A percentile compares a stretch with the other conserved stretches of the same genome.
phyloP scores from a whole-genome alignment of 1,140 invertebrate species.

The Ceratitis capitata region DNA sequence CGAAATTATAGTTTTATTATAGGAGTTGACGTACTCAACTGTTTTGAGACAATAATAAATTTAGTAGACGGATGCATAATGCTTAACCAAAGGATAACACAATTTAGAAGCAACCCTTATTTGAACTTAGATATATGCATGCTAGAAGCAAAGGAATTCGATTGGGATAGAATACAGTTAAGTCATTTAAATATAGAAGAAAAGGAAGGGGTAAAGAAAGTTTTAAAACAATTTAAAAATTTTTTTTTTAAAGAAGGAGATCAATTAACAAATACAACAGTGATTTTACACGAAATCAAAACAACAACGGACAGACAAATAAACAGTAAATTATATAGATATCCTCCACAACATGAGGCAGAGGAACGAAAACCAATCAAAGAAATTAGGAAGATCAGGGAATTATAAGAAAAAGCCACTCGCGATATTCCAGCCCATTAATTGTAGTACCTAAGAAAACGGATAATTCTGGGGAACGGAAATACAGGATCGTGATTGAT shows the following conservation, averaged over 20 bases:
- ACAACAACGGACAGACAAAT: slow-evolving; percentile 9
- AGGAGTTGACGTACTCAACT: not conserved
- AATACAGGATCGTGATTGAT: slow-evolving; percentile 64
- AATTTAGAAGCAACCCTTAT: not conserved
- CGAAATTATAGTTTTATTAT: not conserved
- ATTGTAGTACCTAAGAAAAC: slow-evolving; percentile 64
- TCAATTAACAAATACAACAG: not conserved
- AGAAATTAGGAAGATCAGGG: slow-evolving; percentile 47
- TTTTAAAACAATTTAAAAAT: not conserved
- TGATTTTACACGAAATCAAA: slow-evolving; percentile 14
- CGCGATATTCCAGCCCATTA: slow-evolving; percentile 56
- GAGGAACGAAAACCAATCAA: not conserved
- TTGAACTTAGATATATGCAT: not conserved
- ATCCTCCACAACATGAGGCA: not conserved
- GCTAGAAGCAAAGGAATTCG: not conserved
- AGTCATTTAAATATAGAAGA: not conserved
- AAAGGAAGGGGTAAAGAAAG: not conserved
- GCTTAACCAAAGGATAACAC: not conserved
- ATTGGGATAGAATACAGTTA: not conserved
- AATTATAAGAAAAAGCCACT: slow-evolving; percentile 58
- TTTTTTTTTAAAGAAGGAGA: not conserved
- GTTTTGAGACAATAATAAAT: not conserved
- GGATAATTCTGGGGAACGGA: slow-evolving; percentile 56
- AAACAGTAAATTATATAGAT: not conserved
- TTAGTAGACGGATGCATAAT: not conserved